phyloP scores from a whole-genome alignment of 2,113 vertebrate genomes.

The Microtus richardsoni region DNA sequence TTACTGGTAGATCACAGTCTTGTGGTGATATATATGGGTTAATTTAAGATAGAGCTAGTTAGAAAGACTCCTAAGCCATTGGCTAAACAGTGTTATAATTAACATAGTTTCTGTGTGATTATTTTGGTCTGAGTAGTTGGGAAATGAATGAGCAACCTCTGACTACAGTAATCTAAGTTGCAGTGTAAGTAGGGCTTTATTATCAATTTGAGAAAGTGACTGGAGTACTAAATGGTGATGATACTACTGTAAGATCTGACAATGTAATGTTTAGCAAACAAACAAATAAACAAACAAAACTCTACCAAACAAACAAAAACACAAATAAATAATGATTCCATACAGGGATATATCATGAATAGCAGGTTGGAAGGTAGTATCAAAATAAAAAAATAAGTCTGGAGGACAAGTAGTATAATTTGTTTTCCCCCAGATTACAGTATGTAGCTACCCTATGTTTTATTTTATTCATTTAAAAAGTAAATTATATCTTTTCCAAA shows the following conservation, averaged over 20 bases:
- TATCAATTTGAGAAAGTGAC: background rate
- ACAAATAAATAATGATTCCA: background rate
- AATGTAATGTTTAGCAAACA: background rate
- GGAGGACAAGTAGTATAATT: background rate
- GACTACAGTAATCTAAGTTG: background rate
- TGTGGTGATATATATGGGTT: no score
- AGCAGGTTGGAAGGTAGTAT: background rate
- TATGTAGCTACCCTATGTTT: background rate
- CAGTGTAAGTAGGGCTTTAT: background rate
- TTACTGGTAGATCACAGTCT: no score
- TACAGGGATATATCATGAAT: background rate
- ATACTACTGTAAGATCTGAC: background rate
- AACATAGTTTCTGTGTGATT: no score
- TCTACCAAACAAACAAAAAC: background rate
- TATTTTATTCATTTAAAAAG: slow-evolving; percentile 4
- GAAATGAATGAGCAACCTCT: no score
- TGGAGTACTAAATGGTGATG: background rate
- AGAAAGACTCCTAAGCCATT: no score
- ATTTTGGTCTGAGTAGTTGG: no score
- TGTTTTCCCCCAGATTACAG: background rate
- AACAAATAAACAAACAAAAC: no score
- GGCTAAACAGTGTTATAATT: no score
- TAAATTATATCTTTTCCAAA: background rate
- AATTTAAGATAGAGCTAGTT: no score
- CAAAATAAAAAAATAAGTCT: slow-evolving; percentile 1